Percentiles rank a stretch among this genome's conserved stretches.
These are phyloP conservation scores for Cottoperca gobio DNA, from an alignment of 2,797 vertebrate species.

Conservation along the genomic window DNA sequence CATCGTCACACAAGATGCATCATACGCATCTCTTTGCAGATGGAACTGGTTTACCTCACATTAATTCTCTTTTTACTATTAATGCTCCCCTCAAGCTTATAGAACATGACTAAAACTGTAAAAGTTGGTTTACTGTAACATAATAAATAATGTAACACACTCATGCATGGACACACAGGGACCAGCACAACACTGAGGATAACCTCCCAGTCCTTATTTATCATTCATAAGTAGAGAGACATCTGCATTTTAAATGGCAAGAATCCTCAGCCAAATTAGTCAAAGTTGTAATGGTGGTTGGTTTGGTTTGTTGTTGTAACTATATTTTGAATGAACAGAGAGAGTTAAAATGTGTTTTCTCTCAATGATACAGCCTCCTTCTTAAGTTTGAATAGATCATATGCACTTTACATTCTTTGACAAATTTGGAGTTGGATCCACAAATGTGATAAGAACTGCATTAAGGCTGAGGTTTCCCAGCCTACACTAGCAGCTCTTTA, in stretches of 20 bases:
- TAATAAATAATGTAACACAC: constrained; percentile 65
- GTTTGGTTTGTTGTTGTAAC: constrained; percentile 36
- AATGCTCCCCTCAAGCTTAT: neutral
- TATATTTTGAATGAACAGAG: neutral
- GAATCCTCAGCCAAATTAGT: constrained; percentile 43
- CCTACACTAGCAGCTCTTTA: constrained; percentile 30
- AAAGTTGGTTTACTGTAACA: constrained; percentile 50
- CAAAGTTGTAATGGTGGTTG: constrained; percentile 1
- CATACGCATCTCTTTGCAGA: constrained; percentile 29
- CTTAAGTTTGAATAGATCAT: constrained; percentile 11
- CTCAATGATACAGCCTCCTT: neutral
- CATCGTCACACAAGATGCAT: constrained; percentile 31
- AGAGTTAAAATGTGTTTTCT: no score
- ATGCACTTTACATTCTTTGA: constrained; percentile 32
- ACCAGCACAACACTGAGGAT: constrained; percentile 48
- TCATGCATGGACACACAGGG: constrained; percentile 49
- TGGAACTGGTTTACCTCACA: constrained; percentile 45
- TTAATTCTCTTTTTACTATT: constrained; percentile 23
- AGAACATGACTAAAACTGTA: constrained; percentile 42
- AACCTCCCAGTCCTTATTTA: constrained; percentile 59
- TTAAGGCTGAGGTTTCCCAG: constrained; percentile 50
- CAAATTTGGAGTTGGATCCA: constrained; percentile 35
- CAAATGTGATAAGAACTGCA: constrained; percentile 54
- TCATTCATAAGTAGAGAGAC: constrained; percentile 59
- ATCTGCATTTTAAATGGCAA: constrained; percentile 49